Percentiles rank a stretch among this genome's conserved stretches.
Evolutionary conservation across 2,888 invertebrate species (phyloP).

Genomic region (Eilema griseolum): DNA sequence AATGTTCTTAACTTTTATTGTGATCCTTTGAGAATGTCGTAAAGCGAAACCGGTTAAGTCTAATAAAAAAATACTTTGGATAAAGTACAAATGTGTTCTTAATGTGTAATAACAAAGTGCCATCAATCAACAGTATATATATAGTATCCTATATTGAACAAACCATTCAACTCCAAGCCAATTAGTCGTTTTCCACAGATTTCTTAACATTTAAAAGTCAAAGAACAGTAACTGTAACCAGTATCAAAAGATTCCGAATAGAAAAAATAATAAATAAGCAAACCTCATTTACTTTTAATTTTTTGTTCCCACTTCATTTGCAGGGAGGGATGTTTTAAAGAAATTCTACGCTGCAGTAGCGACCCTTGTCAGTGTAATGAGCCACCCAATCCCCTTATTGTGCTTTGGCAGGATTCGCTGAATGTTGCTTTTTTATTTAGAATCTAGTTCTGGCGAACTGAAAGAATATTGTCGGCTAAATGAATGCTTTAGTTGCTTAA

Average conservation of each 20-base stretch:
- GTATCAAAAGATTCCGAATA: slow-evolving; percentile 14
- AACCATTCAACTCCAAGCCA: background rate
- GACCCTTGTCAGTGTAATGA: slow-evolving; percentile 58
- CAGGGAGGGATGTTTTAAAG: slow-evolving; percentile 36
- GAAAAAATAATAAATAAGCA: slow-evolving; percentile 23
- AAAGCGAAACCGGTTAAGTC: no score
- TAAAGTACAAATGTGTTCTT: no score
- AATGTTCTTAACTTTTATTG: no score
- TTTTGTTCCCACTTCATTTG: slow-evolving; percentile 49
- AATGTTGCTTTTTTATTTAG: slow-evolving; percentile 22
- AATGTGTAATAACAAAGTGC: no score
- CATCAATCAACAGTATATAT: no score
- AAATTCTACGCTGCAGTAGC: slow-evolving; percentile 37
- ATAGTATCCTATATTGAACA: no score
- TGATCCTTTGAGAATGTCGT: no score
- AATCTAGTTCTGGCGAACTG: background rate
- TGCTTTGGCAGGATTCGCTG: slow-evolving; percentile 29
- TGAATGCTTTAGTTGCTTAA: background rate
- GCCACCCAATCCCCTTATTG: slow-evolving; percentile 42
- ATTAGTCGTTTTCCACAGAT: background rate
- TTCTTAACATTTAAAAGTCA: background rate
- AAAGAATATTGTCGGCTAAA: slow-evolving; percentile 4
- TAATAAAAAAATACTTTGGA: no score
- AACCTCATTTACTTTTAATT: slow-evolving; percentile 28
- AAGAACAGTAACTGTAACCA: background rate